Evolutionary conservation across 2,797 vertebrate species (phyloP), one percentile per base, ranked within the genome.

Genomic region (Epinephelus awoara): DNA sequence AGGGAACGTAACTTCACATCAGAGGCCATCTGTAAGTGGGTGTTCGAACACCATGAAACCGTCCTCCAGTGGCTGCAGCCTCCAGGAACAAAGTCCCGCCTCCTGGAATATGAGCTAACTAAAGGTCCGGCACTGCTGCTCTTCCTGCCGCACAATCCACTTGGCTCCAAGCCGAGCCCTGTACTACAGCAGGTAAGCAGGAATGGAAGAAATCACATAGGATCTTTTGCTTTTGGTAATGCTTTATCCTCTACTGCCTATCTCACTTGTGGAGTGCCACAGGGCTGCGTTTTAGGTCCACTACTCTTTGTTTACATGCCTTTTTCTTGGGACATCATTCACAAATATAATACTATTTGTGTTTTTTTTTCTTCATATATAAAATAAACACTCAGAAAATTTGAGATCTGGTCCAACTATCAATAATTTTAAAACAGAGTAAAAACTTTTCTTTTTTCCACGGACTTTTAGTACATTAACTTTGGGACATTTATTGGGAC

Each of bases 41-140:
- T 97, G 84, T 95, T 96, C 51, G 96, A 98, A 72, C 96, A 98
- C 86, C 86, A 81, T 0, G 96, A 99, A 94, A 94, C 73, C 0
- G 85, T 98, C 80, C 75, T 96, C 66, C 85, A 82, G 25, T 95
- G 95, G 95, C 88, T 96, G 50, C 93, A 94, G 77, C 93, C 92
- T 3, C 93, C 87, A 0, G 92, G 93, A 51, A 92, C 89, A 2
- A 96, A 95, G 91, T 96, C 94, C 58, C 91, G 86, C 40, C 79
- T 92, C 14, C 85, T 96, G 79, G 93, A 95, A 42, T 82, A 92
- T 0, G 98, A 99, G 88, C 95, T 99, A 83, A 96, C 90, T 82
- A 98, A 98, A 92, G 98, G 98, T 42, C 97, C 98, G 0, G 98
- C 98, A 0, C 96, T 99, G 62, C 94, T 99, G 65, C 84, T 98